Evolutionary conservation across 1,140 invertebrate genomes (phyloP), one percentile per base, ranked within the genome.

Genomic region (Ooceraea biroi): DNA sequence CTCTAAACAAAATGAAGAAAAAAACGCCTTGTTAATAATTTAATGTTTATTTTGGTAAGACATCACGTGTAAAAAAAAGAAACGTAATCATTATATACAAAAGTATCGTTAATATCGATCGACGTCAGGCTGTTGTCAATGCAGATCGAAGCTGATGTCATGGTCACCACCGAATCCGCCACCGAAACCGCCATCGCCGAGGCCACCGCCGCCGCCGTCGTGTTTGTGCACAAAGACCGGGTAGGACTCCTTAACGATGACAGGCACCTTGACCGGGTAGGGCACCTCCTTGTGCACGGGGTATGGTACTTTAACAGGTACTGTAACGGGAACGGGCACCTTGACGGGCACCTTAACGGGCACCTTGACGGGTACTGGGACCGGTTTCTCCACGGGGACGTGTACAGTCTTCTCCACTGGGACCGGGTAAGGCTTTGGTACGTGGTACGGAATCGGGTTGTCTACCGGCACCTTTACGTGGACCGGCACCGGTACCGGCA

Each of bases 331-430:
- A 4, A 91, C 91, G 0, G 94, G 94, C 0, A 94, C 90, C 66
- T 92, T 85, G 0, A 95, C 94, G 25, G 95, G 95, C 0, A 96
- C 95, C 89, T 95, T 96, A 7, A 95, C 94, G 63, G 95, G 95
- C 50, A 96, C 95, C 83, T 95, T 95, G 85, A 92, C 94, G 80
- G 90, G 96, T 89, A 93, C 95, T 85, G 90, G 96, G 84, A 94
- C 95, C 86, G 73, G 94, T 93, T 93, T 95, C 68, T 94, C 93
- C 12, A 96, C 95, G 36, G 94, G 95, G 19, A 95, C 92, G 0
- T 94, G 95, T 22, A 96, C 92, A 83, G 95, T 94, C 87, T 96
- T 95, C 30, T 95, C 94, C 0, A 96, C 94, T 14, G 95, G 95
- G 0, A 96, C 95, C 19, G 95, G 95, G 77, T 96, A 95, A 0